Conservation (phyloP, 2,113 vertebrate species). For the Phaetusa simplex region DNA sequence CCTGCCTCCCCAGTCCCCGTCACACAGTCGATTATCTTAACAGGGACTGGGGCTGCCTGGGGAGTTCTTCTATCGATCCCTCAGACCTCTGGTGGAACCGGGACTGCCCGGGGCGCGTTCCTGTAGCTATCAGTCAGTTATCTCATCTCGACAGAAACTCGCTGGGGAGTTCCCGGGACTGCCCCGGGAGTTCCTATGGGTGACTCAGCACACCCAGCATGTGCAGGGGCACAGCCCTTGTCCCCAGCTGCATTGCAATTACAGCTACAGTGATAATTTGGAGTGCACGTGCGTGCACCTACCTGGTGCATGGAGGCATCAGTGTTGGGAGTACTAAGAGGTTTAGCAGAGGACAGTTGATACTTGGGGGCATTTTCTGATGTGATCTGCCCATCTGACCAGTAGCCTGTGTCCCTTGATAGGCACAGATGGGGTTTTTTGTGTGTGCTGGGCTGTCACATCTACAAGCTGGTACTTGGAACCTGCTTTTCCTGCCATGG, state of each 20-base stretch:
- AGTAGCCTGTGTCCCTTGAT: background rate
- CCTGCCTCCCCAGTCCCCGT: background rate
- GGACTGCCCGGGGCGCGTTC: background rate
- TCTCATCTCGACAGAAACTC: slow-evolving; percentile 47
- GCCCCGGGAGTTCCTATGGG: slow-evolving; percentile 29
- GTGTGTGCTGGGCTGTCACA: background rate
- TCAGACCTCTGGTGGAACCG: background rate
- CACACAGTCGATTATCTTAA: background rate
- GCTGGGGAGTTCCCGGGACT: slow-evolving; percentile 48
- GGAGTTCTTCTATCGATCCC: background rate
- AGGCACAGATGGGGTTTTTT: background rate
- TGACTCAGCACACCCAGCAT: background rate
- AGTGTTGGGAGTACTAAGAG: background rate
- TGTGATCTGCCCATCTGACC: background rate
- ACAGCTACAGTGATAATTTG: fast-evolving
- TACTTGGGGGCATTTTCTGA: background rate
- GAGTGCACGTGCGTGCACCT: fast-evolving
- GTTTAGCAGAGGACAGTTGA: background rate
- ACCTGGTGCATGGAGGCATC: background rate
- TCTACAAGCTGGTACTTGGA: background rate
- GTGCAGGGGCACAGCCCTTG: background rate
- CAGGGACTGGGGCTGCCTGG: background rate
- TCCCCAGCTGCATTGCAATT: background rate
- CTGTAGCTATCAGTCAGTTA: background rate
- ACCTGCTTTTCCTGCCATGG: background rate